These are phyloP conservation scores for Microctenopoma lineatum DNA, from an alignment of 2,797 vertebrate genomes.

Conservation along the genomic window DNA sequence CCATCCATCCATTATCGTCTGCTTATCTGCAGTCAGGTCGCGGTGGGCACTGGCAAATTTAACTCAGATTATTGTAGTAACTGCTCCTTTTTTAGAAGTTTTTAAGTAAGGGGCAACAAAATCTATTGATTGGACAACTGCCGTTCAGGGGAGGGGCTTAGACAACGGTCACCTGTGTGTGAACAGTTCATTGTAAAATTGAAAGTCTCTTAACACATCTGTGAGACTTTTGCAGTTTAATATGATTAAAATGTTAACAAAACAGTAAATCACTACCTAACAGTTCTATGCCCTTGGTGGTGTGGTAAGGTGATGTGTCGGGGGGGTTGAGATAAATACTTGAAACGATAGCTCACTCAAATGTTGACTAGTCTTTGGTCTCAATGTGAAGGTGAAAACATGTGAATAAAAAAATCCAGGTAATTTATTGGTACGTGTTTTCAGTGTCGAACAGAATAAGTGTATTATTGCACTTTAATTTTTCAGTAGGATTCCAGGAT, in stretches of 20 bases:
- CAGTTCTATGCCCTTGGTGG: not conserved
- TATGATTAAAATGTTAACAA: slow-evolving; percentile 4
- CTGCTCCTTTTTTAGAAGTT: no score
- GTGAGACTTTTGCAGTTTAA: not conserved
- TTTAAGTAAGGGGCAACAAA: not conserved
- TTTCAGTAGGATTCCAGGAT: slow-evolving; percentile 60
- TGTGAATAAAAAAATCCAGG: slow-evolving; percentile 29
- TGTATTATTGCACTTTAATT: slow-evolving; percentile 70
- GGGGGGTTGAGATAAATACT: slow-evolving; percentile 48
- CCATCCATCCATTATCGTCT: no score
- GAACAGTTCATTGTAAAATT: no score
- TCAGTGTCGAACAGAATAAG: slow-evolving; percentile 49
- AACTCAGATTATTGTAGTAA: no score
- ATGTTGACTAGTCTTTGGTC: slow-evolving; percentile 76
- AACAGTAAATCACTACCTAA: not conserved
- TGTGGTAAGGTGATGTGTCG: not conserved
- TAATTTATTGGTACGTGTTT: slow-evolving; percentile 31
- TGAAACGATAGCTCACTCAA: slow-evolving; percentile 23
- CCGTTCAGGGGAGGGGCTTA: slow-evolving; percentile 7
- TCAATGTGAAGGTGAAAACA: slow-evolving; percentile 58
- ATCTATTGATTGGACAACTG: not conserved
- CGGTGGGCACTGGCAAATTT: no score
- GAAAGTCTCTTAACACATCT: no score
- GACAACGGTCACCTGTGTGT: not conserved
- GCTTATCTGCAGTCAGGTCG: no score